These are phyloP conservation scores for Ochlodes sylvanus DNA, from an alignment of 2,888 invertebrate species.

Conservation along the genomic window DNA sequence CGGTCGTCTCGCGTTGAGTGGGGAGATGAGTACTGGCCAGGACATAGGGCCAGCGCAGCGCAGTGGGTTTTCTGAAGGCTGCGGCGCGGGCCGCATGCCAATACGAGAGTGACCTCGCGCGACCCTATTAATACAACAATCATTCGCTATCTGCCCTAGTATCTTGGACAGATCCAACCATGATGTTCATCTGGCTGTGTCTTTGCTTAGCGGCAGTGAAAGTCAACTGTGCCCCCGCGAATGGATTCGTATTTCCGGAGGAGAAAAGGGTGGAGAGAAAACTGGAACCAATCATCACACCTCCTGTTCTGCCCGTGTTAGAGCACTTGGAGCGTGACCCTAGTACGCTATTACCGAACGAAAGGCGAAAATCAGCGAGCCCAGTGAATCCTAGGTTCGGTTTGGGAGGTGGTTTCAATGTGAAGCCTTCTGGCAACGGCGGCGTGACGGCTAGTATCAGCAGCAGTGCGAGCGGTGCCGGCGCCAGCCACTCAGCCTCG, in stretches of 20 bases:
- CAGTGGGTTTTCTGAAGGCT: constrained; percentile 85
- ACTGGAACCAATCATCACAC: constrained; percentile 76
- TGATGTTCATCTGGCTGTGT: constrained; percentile 71
- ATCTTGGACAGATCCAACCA: constrained; percentile 65
- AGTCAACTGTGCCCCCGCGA: constrained; percentile 62
- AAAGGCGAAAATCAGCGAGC: constrained; percentile 49
- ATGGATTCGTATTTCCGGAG: constrained; percentile 72
- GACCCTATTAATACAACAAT: constrained; percentile 82
- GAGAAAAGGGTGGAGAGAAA: constrained; percentile 63
- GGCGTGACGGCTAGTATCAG: constrained; percentile 76
- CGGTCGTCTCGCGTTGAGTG: constrained; percentile 54
- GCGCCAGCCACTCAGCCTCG: constrained; percentile 76
- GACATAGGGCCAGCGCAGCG: constrained; percentile 69
- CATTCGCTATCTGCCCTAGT: constrained; percentile 69
- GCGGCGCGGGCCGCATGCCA: constrained; percentile 84
- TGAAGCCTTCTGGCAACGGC: constrained; percentile 70
- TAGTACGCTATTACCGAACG: constrained; percentile 72
- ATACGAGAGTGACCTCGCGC: constrained; percentile 74
- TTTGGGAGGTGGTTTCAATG: constrained; percentile 72
- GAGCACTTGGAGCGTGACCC: constrained; percentile 82
- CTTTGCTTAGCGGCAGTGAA: constrained; percentile 58
- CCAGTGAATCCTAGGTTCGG: constrained; percentile 69
- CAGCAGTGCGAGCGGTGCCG: constrained; percentile 72
- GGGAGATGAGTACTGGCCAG: constrained; percentile 71
- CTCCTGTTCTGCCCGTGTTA: constrained; percentile 78